Conservation (phyloP, 2,113 vertebrate species). For the Calonectris borealis region DNA sequence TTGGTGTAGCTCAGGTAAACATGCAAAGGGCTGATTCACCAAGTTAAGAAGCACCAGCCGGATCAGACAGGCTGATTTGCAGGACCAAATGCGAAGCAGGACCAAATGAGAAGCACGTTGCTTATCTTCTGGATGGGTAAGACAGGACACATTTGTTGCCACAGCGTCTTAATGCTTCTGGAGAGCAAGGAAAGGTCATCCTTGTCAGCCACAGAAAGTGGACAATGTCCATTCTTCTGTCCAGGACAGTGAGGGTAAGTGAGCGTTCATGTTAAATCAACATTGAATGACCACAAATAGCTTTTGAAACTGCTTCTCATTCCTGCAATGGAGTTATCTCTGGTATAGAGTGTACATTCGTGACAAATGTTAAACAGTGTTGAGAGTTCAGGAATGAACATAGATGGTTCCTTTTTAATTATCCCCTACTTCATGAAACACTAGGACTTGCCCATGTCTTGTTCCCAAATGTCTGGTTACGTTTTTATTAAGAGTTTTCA, state of each 20-base stretch:
- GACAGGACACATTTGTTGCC: not conserved
- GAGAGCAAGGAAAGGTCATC: not conserved
- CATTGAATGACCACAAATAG: not conserved
- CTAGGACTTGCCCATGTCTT: not conserved
- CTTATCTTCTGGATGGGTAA: not conserved
- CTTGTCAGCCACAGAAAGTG: not conserved
- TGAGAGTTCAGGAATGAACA: not conserved
- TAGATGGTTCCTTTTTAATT: not conserved
- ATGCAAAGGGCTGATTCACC: not conserved
- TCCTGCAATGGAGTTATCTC: not conserved
- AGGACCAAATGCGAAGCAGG: not conserved
- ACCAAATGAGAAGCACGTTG: not conserved
- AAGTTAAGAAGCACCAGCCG: not conserved
- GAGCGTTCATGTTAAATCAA: not conserved
- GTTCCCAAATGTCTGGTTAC: not conserved
- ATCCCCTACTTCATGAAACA: not conserved
- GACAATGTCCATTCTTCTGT: not conserved
- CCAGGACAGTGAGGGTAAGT: not conserved
- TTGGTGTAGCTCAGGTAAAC: not conserved
- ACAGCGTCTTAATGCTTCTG: not conserved
- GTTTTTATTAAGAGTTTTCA: not conserved
- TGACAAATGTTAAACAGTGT: not conserved
- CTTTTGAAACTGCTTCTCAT: not conserved
- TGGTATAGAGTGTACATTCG: not conserved
- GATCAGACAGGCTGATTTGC: not conserved